Evolutionary conservation across 1,140 invertebrate species (phyloP), one percentile per base, ranked within the genome.

Genomic region (Acarapis woodi): DNA sequence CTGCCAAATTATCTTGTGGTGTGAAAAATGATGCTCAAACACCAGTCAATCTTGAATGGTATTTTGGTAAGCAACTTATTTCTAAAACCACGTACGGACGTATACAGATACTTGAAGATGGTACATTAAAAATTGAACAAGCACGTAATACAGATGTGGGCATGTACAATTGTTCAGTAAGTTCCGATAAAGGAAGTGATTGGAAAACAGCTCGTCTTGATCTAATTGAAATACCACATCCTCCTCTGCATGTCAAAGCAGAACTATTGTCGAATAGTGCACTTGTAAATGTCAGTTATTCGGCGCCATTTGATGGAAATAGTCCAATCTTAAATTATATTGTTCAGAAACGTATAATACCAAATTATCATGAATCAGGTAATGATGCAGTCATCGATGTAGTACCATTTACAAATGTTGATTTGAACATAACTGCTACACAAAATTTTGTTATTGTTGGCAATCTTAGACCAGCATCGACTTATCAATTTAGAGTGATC

Each of bases 301-400:
- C 73, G 6, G 73, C 79, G 0, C 77, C 77, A 9, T 97, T 93
- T 56, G 78, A 97, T 60, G 90, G 90, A 28, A 93, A 96, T 52
- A 87, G 79, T 52, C 77, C 79, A 2, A 77, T 90, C 32, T 66
- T 74, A 39, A 82, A 87, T 51, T 94, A 74, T 54, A 80, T 88
- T 42, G 65, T 97, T 19, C 79, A 94, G 53, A 75, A 73, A 53
- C 63, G 79, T 44, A 73, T 35, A 3, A 25, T 18, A 24, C 9
- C 12, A 15, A 35, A 8, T 24, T 30, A 37, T 22, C 22, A 35
- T 22, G 21, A 20, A 20, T 18, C 32, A 5, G n/a, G n/a, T n/a
- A 28, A 28, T 28, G 25, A 28, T 28, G 25, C 25, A 28, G n/a
- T n/a, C n/a, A n/a, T n/a, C n/a, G 16, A 32, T 34, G 26, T 26